Evolutionary conservation across 2,888 invertebrate genomes (phyloP).

Genomic region (Drosophila differens): DNA sequence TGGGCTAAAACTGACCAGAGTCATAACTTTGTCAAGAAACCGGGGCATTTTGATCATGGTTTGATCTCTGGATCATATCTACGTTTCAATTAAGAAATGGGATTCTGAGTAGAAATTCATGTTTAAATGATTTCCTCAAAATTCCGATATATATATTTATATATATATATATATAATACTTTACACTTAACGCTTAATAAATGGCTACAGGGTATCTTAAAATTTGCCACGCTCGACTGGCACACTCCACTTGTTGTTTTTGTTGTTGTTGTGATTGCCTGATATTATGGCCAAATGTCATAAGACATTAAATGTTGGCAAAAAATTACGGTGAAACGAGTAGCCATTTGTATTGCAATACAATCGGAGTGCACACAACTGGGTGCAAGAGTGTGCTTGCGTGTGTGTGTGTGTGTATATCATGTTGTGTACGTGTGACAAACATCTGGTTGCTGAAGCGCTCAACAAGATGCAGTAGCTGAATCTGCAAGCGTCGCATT

Average conservation of each 20-base stretch:
- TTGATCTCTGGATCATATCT: no score
- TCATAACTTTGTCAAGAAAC: no score
- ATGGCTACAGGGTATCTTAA: background rate
- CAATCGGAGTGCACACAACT: background rate
- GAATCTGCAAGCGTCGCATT: slow-evolving; percentile 39
- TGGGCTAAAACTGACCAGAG: no score
- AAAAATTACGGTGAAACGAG: slow-evolving; percentile 37
- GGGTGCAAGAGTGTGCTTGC: slow-evolving; percentile 5
- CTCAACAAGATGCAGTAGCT: slow-evolving; percentile 37
- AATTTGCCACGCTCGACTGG: background rate
- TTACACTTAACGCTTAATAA: background rate
- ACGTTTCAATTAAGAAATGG: no score
- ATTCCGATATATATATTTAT: no score
- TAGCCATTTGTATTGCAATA: slow-evolving; percentile 30
- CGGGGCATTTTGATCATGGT: no score
- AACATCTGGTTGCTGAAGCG: slow-evolving; percentile 44
- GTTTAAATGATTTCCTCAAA: no score
- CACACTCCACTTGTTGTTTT: background rate
- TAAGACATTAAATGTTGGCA: slow-evolving; percentile 66
- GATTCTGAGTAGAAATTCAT: no score
- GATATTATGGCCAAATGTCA: slow-evolving; percentile 67
- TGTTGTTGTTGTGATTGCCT: slow-evolving; percentile 24
- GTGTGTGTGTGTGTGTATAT: slow-evolving; percentile 18
- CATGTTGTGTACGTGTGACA: slow-evolving; percentile 16
- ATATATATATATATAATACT: background rate